Percentiles rank a stretch among this genome's conserved stretches.
Evolutionary conservation across 2,888 invertebrate species (phyloP).

Genomic region (Sminthurinus aureus): DNA sequence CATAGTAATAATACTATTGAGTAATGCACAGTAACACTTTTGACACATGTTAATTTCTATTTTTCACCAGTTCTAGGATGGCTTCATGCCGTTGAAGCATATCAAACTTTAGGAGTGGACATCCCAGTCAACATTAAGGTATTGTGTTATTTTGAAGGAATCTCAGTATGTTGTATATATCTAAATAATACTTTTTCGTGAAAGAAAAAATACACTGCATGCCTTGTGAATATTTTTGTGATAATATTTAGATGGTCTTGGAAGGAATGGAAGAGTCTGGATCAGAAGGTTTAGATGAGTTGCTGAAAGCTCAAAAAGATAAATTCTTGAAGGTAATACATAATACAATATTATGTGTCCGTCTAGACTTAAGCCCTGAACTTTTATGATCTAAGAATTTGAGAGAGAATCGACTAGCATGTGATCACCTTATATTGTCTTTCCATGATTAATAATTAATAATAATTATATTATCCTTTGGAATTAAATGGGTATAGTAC

Average conservation of each 20-base stretch:
- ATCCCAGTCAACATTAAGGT: slow-evolving; percentile 72
- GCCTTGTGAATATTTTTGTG: background rate
- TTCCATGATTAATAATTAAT: too few relatives aligned
- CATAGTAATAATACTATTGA: too few relatives aligned
- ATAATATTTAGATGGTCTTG: slow-evolving; percentile 77
- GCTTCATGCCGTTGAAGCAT: slow-evolving; percentile 93
- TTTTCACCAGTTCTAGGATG: slow-evolving; percentile 85
- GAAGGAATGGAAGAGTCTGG: slow-evolving; percentile 99
- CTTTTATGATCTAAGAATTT: too few relatives aligned
- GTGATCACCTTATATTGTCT: too few relatives aligned
- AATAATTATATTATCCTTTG: too few relatives aligned
- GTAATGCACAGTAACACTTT: background rate
- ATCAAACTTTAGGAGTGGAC: slow-evolving; percentile 75
- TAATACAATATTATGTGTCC: too few relatives aligned
- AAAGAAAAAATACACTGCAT: too few relatives aligned
- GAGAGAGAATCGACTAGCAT: too few relatives aligned
- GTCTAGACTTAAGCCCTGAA: too few relatives aligned
- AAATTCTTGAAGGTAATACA: slow-evolving; percentile 73
- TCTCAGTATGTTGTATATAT: background rate
- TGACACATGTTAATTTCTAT: background rate
- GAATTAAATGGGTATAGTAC: too few relatives aligned
- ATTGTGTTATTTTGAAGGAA: background rate
- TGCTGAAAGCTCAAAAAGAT: slow-evolving; percentile 75
- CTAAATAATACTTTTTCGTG: too few relatives aligned
- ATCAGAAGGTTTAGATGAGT: slow-evolving; percentile 91